phyloP scores from a whole-genome alignment of 1,140 invertebrate species.

The Bombus affinis region DNA sequence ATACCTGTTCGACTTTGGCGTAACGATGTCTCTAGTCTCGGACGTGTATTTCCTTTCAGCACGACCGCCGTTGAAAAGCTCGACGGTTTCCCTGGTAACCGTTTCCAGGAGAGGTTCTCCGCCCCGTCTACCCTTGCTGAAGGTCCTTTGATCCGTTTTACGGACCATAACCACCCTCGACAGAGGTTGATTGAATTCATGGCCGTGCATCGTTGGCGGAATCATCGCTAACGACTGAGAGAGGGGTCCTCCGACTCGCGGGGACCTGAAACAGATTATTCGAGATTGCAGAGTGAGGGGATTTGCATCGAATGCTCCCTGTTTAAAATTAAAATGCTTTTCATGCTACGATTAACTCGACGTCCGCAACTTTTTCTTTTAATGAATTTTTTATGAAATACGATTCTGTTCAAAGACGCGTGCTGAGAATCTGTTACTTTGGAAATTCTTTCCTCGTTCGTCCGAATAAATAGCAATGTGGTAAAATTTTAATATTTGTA shows the following conservation, averaged over 20 bases:
- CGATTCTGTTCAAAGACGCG: no score
- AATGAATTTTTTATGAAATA: background rate
- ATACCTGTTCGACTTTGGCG: slow-evolving; percentile 81
- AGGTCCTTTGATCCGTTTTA: slow-evolving; percentile 85
- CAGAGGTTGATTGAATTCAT: slow-evolving; percentile 83
- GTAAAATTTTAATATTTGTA: background rate
- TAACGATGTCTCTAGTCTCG: slow-evolving; percentile 83
- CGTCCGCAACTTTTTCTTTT: background rate
- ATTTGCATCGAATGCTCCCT: background rate
- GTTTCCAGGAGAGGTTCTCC: slow-evolving; percentile 83
- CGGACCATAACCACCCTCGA: slow-evolving; percentile 86
- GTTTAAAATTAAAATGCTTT: background rate
- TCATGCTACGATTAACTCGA: background rate
- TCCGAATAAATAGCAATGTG: background rate
- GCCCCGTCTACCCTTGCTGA: slow-evolving; percentile 79
- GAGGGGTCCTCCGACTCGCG: slow-evolving; percentile 80
- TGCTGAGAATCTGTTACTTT: background rate
- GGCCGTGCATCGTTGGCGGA: slow-evolving; percentile 83
- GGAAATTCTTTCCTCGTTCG: background rate
- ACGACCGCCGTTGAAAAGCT: slow-evolving; percentile 84
- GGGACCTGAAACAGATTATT: slow-evolving; percentile 72
- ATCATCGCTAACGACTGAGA: slow-evolving; percentile 81
- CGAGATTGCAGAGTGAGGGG: background rate
- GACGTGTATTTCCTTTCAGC: slow-evolving; percentile 85
- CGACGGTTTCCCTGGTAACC: slow-evolving; percentile 85